phyloP scores from a whole-genome alignment of 2,113 vertebrate species.

The Brevimyrus niger region DNA sequence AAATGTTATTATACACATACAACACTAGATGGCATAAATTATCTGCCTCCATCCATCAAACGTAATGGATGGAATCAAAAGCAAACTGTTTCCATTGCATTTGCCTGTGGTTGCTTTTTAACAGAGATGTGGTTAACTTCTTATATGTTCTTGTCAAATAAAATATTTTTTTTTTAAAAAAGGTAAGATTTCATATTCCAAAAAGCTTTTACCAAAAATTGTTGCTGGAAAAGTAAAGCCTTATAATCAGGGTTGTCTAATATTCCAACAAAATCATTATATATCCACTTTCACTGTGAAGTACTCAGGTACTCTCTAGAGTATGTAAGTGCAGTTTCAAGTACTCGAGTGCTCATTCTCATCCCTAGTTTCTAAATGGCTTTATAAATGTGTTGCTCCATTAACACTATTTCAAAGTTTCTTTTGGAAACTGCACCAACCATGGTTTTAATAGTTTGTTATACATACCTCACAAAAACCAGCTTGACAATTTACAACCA shows the following conservation, averaged over 20 bases:
- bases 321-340: not conserved
- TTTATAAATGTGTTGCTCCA: not conserved
- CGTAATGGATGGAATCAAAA: not conserved
- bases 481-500: not conserved
- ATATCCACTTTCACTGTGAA: not conserved
- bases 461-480: not conserved
- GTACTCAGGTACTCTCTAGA: not conserved
- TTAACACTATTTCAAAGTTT: not conserved
- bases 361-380: not conserved
- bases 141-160: not conserved
- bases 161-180: not conserved
- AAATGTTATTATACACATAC: not conserved
- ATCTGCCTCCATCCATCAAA: not conserved
- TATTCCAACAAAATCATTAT: not conserved
- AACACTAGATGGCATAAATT: not conserved
- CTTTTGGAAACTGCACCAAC: not conserved
- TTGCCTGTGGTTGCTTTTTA: not conserved
- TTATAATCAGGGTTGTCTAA: not conserved
- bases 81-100: not conserved
- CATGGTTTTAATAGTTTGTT: not conserved
- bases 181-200: not conserved
- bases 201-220: not conserved
- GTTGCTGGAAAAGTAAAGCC: not conserved
- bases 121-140: not conserved
- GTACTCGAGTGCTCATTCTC: not conserved